Evolutionary conservation across 2,888 invertebrate genomes (phyloP), one percentile per base, ranked within the genome.

Genomic region (Andrena dorsata): DNA sequence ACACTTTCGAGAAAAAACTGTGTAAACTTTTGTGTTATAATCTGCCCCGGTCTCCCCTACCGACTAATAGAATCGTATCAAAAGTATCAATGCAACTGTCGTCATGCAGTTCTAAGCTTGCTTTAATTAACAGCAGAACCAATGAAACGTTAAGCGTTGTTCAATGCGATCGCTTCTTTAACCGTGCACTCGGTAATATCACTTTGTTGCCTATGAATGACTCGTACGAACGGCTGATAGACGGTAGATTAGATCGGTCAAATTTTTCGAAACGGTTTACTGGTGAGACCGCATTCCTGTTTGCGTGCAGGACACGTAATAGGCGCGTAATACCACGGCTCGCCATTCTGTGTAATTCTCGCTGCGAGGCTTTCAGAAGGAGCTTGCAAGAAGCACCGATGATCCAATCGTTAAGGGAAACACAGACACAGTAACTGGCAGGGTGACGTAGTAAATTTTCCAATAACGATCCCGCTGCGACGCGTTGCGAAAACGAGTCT

Each of bases 261-360:
- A 58, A 66, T 69, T 83, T 87, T 86, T 81, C 70, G 60, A 76
- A 75, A 71, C 73, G 63, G 63, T 83, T 83, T 70, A 69, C 80
- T 82, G 75, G 77, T 68, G 47, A 74, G 80, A 82, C 87, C 83
- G 70, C 87, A 83, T 87, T 86, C 85, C 87, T 65, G 49, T 65
- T 75, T 32, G 60, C 76, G 73, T 81, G 56, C 71, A 74, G 64
- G 80, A 83, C 70, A 75, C 77, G 82, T 87, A 87, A 82, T 76
- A 79, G 80, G 35, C 58, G 83, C 79, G 82, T 87, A 84, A 85
- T 77, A 78, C 74, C 80, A 64, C 70, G 80, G 76, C 71, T 58
- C 77, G 75, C 65, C 76, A 28, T 65, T 75, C 75, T 47, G 56
- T 49, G 84, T 70, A 82, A 75, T 61, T 58, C 60, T 35, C 76